Percentiles rank a stretch among this genome's conserved stretches.
Conservation (phyloP, 2,113 vertebrate species). For the Rissa tridactyla region DNA sequence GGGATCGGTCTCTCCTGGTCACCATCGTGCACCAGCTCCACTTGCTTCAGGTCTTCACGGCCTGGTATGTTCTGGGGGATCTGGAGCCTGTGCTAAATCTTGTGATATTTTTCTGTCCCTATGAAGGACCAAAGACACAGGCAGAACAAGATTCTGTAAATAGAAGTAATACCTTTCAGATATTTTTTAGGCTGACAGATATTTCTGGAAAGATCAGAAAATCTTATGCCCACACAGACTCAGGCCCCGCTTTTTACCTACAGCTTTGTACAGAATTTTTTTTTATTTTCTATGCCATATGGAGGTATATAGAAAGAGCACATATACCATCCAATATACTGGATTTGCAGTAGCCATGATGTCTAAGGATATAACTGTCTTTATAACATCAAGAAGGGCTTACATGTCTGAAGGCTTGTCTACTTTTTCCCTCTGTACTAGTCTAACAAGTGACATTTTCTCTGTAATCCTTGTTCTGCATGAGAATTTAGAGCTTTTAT, state of each 20-base stretch:
- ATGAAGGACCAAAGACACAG: neutral
- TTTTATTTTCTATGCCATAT: neutral
- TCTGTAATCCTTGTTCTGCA: neutral
- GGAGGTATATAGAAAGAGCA: neutral
- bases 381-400: neutral
- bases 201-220: neutral
- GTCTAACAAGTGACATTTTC: neutral
- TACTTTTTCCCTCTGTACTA: neutral
- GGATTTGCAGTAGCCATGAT: neutral
- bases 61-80: neutral
- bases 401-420: neutral
- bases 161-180: neutral
- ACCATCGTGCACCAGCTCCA: neutral
- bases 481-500: neutral
- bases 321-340: neutral
- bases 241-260: neutral
- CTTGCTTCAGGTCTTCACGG: neutral
- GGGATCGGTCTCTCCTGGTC: neutral
- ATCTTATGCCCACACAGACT: neutral
- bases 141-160: neutral
- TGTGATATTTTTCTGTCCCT: neutral
- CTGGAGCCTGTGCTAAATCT: neutral
- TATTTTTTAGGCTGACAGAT: neutral
- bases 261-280: neutral
- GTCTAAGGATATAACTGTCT: neutral